Evolutionary conservation across 2,113 vertebrate genomes (phyloP), one percentile per base, ranked within the genome.

Genomic region (Melanocharis versteri): DNA sequence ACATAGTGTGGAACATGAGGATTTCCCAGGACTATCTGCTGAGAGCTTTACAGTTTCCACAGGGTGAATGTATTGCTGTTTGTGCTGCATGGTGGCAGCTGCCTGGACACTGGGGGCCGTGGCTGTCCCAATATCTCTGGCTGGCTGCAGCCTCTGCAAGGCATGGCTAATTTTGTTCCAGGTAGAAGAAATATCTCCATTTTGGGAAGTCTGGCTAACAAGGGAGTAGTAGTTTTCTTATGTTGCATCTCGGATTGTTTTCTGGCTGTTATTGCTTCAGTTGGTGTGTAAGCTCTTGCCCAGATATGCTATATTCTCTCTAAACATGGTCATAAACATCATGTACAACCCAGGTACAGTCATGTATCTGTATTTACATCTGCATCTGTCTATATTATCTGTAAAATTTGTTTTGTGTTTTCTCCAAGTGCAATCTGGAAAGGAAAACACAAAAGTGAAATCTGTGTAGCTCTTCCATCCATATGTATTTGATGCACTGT

Each of bases 101-200:
- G 20, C 53, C 21, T 13, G 31, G 15, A 4, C 16, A 2, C 31
- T 1, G 20, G 20, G 13, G 10, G 28, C 83, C 2, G 0, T 23
- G 57, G 13, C 75, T 60, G 28, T 51, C 33, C 39, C n/a, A 3
- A 0, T 11, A 0, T 21, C 28, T 60, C 24, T 69, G 68, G 18
- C 37, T 68, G 71, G 40, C 35, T 83, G 61, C 44, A 83, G 47
- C 9, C 40, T 26, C 50, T 72, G 37, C 40, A 6, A 27, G 21
- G 15, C 33, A 39, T 19, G 31, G 37, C 35, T 53, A 4, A 40
- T 54, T 37, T 61, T 73, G 8, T 37, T 85, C 9, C 33, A 44
- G 15, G 33, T 45, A 47, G 51, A 70, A 78, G 30, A 65, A 87
- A 35, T 65, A 45, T 9, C 42, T 82, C 31, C 1, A 4, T 66